Conservation (phyloP, 2,888 invertebrate species). For the Nomada lathburiana region DNA sequence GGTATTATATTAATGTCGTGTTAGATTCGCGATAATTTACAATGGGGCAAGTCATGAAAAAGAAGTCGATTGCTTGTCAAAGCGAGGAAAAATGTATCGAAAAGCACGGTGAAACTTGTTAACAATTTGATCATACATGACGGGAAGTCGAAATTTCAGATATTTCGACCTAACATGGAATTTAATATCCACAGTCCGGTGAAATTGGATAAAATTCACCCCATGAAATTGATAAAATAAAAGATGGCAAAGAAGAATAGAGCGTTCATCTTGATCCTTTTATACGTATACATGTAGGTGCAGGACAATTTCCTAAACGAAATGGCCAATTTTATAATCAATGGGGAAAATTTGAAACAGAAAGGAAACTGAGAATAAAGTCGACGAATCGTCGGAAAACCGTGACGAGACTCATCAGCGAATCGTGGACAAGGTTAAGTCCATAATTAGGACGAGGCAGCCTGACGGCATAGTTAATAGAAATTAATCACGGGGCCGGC, state of each 20-base stretch:
- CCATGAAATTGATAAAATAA: neutral
- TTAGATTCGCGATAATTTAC: no score
- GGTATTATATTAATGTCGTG: no score
- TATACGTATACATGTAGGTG: no score
- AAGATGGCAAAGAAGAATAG: neutral
- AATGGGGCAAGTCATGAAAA: no score
- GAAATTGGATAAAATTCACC: constrained; percentile 23
- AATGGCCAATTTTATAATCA: no score
- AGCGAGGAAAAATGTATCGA: neutral
- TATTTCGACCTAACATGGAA: neutral
- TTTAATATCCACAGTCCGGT: constrained; percentile 23
- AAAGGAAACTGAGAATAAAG: neutral
- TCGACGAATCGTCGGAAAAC: neutral
- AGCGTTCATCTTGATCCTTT: neutral
- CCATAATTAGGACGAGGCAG: constrained; percentile 34
- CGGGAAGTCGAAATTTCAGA: neutral
- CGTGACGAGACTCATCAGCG: neutral
- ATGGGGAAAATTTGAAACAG: neutral
- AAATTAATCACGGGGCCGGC: constrained; percentile 73
- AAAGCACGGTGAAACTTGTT: neutral
- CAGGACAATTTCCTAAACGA: no score
- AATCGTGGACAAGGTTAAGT: constrained; percentile 47
- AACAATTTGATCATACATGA: neutral
- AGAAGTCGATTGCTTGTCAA: neutral
- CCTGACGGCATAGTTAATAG: constrained; percentile 72